Conservation (phyloP, 1,140 invertebrate species). For the Drosophila murphyi region DNA sequence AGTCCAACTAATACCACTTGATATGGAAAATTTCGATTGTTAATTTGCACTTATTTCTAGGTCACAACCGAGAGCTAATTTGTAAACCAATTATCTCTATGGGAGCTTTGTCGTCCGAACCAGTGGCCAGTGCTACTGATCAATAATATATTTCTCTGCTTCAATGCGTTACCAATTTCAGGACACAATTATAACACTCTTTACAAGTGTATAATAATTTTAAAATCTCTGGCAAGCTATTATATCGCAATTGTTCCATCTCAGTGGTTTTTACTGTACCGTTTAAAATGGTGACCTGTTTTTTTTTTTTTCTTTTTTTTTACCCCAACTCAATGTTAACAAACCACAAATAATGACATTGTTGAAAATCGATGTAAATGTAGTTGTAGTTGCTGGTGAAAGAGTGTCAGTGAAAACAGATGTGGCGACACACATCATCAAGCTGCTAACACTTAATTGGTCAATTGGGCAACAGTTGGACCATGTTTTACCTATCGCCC, state of each 20-base stretch:
- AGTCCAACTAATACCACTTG: no score
- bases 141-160: no score
- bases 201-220: background rate
- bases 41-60: no score
- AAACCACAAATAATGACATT: constrained; percentile 63
- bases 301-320: background rate
- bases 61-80: no score
- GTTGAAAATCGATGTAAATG: constrained; percentile 27
- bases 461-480: constrained; percentile 70
- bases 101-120: no score
- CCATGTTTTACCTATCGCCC: constrained; percentile 5
- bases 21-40: no score
- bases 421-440: constrained; percentile 63
- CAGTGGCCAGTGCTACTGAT: no score
- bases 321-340: constrained; percentile 35
- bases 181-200: background rate
- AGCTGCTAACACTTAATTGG: constrained; percentile 65
- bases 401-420: constrained; percentile 17
- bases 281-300: constrained; percentile 16
- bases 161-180: no score
- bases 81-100: no score
- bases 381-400: constrained; percentile 23
- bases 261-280: constrained; percentile 25
- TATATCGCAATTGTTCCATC: background rate
- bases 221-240: no score